A percentile compares a stretch with the other conserved stretches of the same genome.
These are phyloP conservation scores for Uropsilus gracilis DNA, from an alignment of 2,113 vertebrate genomes.

Conservation along the genomic window DNA sequence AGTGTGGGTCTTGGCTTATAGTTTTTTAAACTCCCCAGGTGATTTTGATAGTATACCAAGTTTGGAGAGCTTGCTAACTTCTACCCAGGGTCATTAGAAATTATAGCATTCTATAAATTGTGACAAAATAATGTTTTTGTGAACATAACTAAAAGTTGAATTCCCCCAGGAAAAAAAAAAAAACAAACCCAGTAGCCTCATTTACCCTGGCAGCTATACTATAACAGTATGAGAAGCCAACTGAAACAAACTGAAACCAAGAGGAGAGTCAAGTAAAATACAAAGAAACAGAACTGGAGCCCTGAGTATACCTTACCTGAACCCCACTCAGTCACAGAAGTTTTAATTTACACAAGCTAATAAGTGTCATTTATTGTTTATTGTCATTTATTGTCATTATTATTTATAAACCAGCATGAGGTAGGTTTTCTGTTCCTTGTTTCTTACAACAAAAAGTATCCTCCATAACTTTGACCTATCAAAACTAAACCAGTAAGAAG, in stretches of 20 bases:
- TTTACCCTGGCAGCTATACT: constrained; percentile 7
- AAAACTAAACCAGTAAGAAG: background rate
- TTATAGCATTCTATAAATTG: background rate
- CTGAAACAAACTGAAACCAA: too few species aligned
- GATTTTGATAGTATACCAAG: background rate
- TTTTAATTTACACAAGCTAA: constrained; percentile 24
- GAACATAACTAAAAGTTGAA: constrained; percentile 19
- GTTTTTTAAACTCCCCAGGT: background rate
- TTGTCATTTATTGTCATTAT: constrained; percentile 7
- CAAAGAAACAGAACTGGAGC: constrained; percentile 21
- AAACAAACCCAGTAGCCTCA: background rate
- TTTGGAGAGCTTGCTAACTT: background rate
- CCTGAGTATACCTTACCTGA: constrained; percentile 45
- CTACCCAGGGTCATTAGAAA: background rate
- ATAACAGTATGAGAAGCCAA: background rate
- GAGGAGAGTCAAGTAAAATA: background rate
- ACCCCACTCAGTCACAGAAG: background rate
- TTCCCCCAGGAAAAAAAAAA: background rate
- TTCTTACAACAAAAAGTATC: constrained; percentile 16
- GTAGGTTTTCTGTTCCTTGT: constrained; percentile 23
- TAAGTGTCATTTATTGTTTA: constrained; percentile 34
- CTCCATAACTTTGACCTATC: background rate
- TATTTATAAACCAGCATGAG: background rate
- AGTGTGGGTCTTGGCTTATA: background rate
- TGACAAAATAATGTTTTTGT: constrained; percentile 7